Conservation (phyloP, 2,888 invertebrate genomes). For the Drosophila peninsularis region DNA sequence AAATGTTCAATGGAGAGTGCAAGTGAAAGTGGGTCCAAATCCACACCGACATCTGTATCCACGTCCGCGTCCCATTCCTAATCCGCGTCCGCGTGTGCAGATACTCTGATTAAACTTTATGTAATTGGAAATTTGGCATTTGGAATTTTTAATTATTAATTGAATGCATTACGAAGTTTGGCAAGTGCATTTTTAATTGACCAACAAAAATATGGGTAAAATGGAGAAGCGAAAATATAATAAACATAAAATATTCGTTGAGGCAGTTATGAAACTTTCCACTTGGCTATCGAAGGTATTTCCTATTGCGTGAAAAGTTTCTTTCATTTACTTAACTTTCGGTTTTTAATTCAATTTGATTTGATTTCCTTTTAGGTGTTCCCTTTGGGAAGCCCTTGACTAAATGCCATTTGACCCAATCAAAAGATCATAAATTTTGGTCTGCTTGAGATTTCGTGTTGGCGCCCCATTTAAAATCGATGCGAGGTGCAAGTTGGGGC, state of each 20-base stretch:
- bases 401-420: not conserved
- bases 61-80: conserved; percentile 30
- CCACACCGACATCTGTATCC: conserved; percentile 15
- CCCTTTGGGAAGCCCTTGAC: not conserved
- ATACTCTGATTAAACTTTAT: conserved; percentile 38
- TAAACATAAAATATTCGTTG: conserved; percentile 1
- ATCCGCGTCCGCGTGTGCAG: conserved; percentile 43
- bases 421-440: not conserved
- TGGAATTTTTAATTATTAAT: conserved; percentile 58
- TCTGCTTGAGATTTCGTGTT: not conserved
- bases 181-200: conserved; percentile 62
- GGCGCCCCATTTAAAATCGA: conserved; percentile 35
- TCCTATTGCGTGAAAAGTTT: conserved; percentile 23
- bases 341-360: not conserved
- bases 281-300: conserved; percentile 14
- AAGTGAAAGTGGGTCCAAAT: conserved; percentile 65
- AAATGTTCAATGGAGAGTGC: conserved; percentile 63
- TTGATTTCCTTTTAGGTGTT: not conserved
- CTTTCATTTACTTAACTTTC: not conserved
- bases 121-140: conserved; percentile 34
- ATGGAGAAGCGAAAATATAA: conserved; percentile 16
- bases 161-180: conserved; percentile 50
- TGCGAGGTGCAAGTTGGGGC: conserved; percentile 26
- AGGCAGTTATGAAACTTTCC: conserved; percentile 49
- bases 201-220: conserved; percentile 1